phyloP scores from a whole-genome alignment of 1,140 invertebrate species.

The Drosophila grimshawi region DNA sequence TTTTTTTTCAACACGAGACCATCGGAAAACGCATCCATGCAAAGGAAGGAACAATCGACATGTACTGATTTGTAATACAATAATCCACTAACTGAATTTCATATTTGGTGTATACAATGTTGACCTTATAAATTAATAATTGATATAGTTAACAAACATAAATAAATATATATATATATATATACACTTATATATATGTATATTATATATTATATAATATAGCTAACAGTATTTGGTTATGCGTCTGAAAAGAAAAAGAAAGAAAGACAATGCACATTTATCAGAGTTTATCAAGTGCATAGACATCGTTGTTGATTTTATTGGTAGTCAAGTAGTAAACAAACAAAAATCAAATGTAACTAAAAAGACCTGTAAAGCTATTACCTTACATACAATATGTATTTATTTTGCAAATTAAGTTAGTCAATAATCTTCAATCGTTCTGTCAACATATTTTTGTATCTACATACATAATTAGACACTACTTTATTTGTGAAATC shows the following conservation, averaged over 20 bases:
- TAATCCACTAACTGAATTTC: conserved; percentile 55
- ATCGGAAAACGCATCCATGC: conserved; percentile 43
- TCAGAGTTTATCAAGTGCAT: conserved; percentile 67
- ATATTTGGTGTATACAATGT: conserved; percentile 62
- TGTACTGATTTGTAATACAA: conserved; percentile 59
- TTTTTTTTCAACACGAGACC: conserved; percentile 28
- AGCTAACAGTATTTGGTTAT: conserved; percentile 71
- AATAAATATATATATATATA: conserved; percentile 3
- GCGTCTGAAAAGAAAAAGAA: conserved; percentile 38
- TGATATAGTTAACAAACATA: conserved; percentile 52
- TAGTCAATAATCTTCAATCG: conserved; percentile 62
- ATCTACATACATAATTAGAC: conserved; percentile 34
- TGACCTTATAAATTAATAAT: conserved; percentile 69
- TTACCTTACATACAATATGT: conserved; percentile 62
- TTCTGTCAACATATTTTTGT: conserved; percentile 61
- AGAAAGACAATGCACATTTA: conserved; percentile 53
- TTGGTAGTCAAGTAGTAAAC: conserved; percentile 53
- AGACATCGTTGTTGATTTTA: conserved; percentile 77
- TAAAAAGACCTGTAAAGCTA: conserved; percentile 73
- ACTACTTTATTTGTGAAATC: conserved; percentile 23
- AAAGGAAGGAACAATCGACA: conserved; percentile 60
- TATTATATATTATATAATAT: conserved; percentile 47
- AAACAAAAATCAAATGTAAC: conserved; percentile 54
- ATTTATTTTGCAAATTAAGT: conserved; percentile 71
- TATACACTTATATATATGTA: conserved; percentile 35